Percentiles rank a stretch among this genome's conserved stretches.
Evolutionary conservation across 2,113 vertebrate genomes (phyloP).

Genomic region (Paramormyrops kingsleyae): DNA sequence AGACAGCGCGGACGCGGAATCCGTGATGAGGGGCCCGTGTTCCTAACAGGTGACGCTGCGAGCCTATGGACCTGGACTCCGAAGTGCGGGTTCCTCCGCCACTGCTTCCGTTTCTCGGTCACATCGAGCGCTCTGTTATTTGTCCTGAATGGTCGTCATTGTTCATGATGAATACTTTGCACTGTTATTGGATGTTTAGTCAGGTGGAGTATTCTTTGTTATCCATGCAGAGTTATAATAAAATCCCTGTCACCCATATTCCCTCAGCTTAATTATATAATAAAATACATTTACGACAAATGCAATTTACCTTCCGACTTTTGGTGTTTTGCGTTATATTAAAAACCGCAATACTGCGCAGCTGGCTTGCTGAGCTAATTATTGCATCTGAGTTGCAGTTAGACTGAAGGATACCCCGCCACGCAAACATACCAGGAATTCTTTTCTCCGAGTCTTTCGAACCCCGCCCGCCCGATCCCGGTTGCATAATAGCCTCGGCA

Average conservation of each 20-base stretch:
- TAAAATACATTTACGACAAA: background rate
- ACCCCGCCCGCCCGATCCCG: conserved; percentile 1
- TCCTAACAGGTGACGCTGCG: background rate
- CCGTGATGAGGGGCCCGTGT: background rate
- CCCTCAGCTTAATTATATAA: background rate
- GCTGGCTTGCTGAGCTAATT: background rate
- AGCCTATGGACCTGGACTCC: background rate
- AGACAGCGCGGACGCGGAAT: background rate
- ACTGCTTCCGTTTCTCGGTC: background rate
- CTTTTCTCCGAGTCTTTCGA: background rate
- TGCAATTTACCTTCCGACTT: background rate
- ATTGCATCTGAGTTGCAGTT: background rate
- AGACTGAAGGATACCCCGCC: background rate
- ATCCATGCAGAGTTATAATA: background rate
- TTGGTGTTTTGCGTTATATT: background rate
- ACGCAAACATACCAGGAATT: conserved; percentile 16
- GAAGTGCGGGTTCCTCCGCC: background rate
- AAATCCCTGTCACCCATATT: background rate
- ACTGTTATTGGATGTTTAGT: background rate
- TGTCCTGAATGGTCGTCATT: background rate
- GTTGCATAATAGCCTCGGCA: conserved; percentile 31
- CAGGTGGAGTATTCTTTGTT: background rate
- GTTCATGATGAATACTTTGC: background rate
- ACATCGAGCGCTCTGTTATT: background rate
- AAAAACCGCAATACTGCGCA: background rate